Percentiles rank a stretch among this genome's conserved stretches.
These are phyloP conservation scores for Saturnia pavonia DNA, from an alignment of 2,888 invertebrate species.

Conservation along the genomic window DNA sequence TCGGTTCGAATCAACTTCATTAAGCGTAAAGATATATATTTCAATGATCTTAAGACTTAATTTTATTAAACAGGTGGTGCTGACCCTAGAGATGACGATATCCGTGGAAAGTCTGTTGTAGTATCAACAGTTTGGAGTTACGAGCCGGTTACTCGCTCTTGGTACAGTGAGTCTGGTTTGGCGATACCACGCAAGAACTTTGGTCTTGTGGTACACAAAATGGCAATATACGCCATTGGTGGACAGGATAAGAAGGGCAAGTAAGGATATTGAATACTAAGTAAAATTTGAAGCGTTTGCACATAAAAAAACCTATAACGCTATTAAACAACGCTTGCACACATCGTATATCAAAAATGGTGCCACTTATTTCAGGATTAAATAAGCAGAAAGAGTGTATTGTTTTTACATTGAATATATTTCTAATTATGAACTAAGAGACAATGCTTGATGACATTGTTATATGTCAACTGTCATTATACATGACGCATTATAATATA, in stretches of 20 bases:
- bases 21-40: neutral
- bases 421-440: too few relatives aligned
- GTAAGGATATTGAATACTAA: slow-evolving; percentile 36
- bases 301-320: too few relatives aligned
- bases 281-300: neutral
- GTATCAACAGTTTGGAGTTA: slow-evolving; percentile 86
- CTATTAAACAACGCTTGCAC: too few relatives aligned
- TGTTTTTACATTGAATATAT: too few relatives aligned
- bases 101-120: slow-evolving; percentile 79
- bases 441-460: too few relatives aligned
- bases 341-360: too few relatives aligned
- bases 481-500: too few relatives aligned
- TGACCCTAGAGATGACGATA: slow-evolving; percentile 83
- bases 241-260: slow-evolving; percentile 85
- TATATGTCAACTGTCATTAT: too few relatives aligned
- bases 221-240: slow-evolving; percentile 87
- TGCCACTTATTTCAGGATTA: too few relatives aligned
- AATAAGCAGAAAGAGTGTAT: too few relatives aligned
- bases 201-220: slow-evolving; percentile 84
- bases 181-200: slow-evolving; percentile 85
- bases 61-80: slow-evolving; percentile 79
- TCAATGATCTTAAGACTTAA: neutral
- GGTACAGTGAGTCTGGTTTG: slow-evolving; percentile 84
- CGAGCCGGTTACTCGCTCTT: slow-evolving; percentile 83
- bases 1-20: neutral